Evolutionary conservation across 1,140 invertebrate species (phyloP).

Genomic region (Zaprionus camerounensis): DNA sequence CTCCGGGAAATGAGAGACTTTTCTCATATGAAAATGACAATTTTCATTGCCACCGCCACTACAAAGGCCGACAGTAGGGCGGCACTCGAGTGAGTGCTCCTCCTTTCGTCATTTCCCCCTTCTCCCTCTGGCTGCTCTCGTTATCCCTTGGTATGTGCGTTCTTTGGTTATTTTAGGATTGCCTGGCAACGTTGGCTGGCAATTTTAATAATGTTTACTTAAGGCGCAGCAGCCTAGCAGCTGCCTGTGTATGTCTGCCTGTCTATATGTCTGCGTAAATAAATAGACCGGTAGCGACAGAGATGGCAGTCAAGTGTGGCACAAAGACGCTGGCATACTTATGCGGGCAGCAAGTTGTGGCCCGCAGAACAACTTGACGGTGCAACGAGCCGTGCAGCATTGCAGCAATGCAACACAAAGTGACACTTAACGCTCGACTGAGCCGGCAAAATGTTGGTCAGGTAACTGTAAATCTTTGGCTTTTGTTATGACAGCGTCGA

Average conservation of each 20-base stretch:
- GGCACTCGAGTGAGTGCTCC: neutral
- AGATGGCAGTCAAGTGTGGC: conserved; percentile 39
- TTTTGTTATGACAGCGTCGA: conserved; percentile 13
- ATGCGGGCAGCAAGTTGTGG: conserved; percentile 31
- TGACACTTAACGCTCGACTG: conserved; percentile 50
- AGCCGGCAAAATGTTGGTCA: conserved; percentile 8
- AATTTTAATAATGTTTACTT: conserved; percentile 83
- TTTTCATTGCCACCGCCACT: conserved; percentile 75
- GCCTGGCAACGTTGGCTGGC: conserved; percentile 70
- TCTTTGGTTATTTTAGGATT: conserved; percentile 77
- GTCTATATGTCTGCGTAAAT: conserved; percentile 44
- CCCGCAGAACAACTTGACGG: conserved; percentile 24
- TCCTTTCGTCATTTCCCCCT: neutral
- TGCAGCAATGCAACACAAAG: conserved; percentile 38
- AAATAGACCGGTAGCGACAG: conserved; percentile 40
- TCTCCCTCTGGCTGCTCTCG: neutral
- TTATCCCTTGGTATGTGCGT: conserved; percentile 23
- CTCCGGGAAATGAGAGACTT: conserved; percentile 21
- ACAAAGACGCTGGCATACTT: conserved; percentile 47
- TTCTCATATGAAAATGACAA: conserved; percentile 70
- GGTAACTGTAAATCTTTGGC: conserved; percentile 27
- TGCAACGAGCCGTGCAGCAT: conserved; percentile 65
- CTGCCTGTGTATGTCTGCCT: conserved; percentile 21
- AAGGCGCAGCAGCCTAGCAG: conserved; percentile 62
- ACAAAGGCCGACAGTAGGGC: conserved; percentile 36